Percentiles rank a stretch among this genome's conserved stretches.
Evolutionary conservation across 2,113 vertebrate species (phyloP).

Genomic region (Cinclus cinclus): DNA sequence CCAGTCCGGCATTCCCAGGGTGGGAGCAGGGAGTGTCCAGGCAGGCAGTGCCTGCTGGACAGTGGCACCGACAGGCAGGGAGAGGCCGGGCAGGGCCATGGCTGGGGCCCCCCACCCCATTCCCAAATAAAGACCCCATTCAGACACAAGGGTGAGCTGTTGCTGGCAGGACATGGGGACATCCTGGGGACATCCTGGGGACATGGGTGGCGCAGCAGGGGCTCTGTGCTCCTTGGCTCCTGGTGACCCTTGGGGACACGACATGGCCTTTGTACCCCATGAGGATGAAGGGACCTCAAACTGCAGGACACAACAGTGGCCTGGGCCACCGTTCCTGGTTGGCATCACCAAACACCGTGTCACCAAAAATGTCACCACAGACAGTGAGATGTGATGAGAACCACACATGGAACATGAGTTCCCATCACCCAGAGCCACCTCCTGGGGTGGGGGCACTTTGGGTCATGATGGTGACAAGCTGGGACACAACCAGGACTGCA

Average conservation of each 20-base stretch:
- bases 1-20: rapidly evolving
- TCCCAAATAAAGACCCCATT: not conserved
- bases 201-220: not conserved
- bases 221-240: not conserved
- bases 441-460: not conserved
- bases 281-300: not conserved
- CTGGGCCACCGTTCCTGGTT: not conserved
- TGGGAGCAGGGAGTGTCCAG: not conserved
- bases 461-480: not conserved
- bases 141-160: rapidly evolving
- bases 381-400: rapidly evolving
- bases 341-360: not conserved
- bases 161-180: not conserved
- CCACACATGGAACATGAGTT: rapidly evolving
- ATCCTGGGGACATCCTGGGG: not conserved
- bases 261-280: not conserved
- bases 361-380: not conserved
- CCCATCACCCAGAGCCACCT: not conserved
- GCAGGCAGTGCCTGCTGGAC: not conserved
- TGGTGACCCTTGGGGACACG: not conserved
- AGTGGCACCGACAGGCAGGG: rapidly evolving
- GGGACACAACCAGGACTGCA: not conserved
- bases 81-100: not conserved
- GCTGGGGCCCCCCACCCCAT: rapidly evolving
- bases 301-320: rapidly evolving